Evolutionary conservation across 2,888 invertebrate genomes (phyloP).

Genomic region (Caenorhabditis japonica): DNA sequence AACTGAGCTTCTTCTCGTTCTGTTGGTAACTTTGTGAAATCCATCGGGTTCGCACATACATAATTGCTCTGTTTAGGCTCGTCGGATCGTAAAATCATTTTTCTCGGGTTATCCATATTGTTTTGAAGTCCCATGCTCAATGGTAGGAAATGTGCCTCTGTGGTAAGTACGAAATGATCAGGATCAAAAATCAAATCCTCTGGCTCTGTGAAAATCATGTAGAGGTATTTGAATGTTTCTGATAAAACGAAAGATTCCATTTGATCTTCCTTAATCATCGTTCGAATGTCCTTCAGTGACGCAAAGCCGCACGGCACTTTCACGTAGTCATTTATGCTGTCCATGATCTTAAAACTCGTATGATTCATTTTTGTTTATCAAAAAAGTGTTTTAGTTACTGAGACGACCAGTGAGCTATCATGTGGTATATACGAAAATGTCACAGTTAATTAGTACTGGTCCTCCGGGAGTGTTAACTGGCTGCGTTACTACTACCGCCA

Average conservation of each 20-base stretch:
- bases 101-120: conserved; percentile 19
- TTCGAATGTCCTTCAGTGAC: conserved; percentile 94
- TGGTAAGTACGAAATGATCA: conserved; percentile 80
- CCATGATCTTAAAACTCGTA: conserved; percentile 83
- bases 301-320: conserved; percentile 97
- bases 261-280: conserved; percentile 86
- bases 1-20: conserved; percentile 53
- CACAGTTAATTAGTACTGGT: no score
- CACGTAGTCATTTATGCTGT: conserved; percentile 90
- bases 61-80: conserved; percentile 45
- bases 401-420: no score
- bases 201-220: conserved; percentile 89
- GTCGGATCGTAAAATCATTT: conserved; percentile 51
- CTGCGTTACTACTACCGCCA: no score
- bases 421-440: no score
- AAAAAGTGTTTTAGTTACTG: not conserved
- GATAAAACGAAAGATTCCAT: conserved; percentile 98
- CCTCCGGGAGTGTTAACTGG: no score
- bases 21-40: conserved; percentile 48
- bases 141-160: conserved; percentile 94
- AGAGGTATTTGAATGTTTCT: conserved; percentile 97
- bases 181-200: conserved; percentile 78
- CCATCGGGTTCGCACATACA: conserved; percentile 59
- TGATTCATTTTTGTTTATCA: not conserved
- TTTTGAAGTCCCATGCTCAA: conserved; percentile 78